A percentile compares a stretch with the other conserved stretches of the same genome.
Evolutionary conservation across 2,797 vertebrate genomes (phyloP).

Genomic region (Triplophysa bombifrons): DNA sequence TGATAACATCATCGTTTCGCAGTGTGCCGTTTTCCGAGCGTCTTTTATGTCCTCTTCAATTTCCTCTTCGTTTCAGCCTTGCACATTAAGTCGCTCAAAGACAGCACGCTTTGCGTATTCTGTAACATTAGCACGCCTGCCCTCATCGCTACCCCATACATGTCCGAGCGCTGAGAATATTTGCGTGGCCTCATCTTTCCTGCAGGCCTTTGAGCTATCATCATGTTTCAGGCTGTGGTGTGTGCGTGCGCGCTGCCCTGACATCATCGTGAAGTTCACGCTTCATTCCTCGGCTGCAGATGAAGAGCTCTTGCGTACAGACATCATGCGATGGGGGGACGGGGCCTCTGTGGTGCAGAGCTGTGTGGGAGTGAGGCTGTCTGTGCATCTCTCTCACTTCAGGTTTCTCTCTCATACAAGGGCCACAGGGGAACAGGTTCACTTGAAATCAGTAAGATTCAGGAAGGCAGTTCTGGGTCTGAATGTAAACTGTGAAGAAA

Average conservation of each 20-base stretch:
- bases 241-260: neutral
- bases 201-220: conserved; percentile 11
- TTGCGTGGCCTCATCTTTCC: neutral
- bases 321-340: conserved; percentile 7
- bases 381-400: conserved; percentile 13
- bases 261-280: conserved; percentile 1
- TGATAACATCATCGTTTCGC: conserved; percentile 24
- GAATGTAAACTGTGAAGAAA: neutral
- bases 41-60: conserved; percentile 26
- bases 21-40: neutral
- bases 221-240: conserved; percentile 19
- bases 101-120: neutral
- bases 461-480: neutral
- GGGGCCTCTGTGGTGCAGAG: conserved; percentile 7
- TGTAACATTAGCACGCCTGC: conserved; percentile 3
- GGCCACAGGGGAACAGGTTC: neutral
- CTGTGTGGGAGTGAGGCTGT: conserved; percentile 27
- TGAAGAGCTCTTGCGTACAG: conserved; percentile 9
- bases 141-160: neutral
- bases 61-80: conserved; percentile 21
- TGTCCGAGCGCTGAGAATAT: neutral
- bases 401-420: neutral
- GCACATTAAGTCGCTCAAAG: conserved; percentile 13
- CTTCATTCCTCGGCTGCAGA: neutral
- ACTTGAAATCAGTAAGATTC: neutral